A percentile compares a stretch with the other conserved stretches of the same genome.
phyloP scores from a whole-genome alignment of 2,797 vertebrate genomes.

The Oceanodroma leucorhoa region DNA sequence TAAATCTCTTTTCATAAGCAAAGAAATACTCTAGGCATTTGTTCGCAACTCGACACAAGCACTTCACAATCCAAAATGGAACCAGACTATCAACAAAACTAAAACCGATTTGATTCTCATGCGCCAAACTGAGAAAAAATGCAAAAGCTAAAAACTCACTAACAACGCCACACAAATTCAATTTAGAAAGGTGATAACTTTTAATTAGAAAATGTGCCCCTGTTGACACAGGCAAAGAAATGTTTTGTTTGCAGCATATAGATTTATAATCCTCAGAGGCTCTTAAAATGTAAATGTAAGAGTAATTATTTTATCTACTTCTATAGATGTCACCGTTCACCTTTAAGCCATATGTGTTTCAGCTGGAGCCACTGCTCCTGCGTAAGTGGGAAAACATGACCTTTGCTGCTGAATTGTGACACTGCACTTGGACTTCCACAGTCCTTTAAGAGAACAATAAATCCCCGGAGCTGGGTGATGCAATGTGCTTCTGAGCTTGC shows the following conservation, averaged over 20 bases:
- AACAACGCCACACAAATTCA: neutral
- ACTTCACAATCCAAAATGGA: neutral
- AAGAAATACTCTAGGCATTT: neutral
- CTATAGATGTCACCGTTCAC: neutral
- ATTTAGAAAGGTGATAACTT: neutral
- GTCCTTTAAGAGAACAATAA: neutral
- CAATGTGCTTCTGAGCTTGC: neutral
- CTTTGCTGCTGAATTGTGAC: neutral
- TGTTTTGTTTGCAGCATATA: neutral
- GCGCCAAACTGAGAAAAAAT: neutral
- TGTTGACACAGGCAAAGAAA: neutral
- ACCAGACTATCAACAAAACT: neutral
- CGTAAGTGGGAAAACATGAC: neutral
- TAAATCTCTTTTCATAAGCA: neutral
- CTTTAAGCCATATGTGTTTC: neutral
- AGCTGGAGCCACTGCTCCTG: constrained; percentile 7
- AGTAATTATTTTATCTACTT: neutral
- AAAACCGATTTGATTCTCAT: neutral
- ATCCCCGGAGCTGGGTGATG: neutral
- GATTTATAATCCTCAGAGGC: neutral
- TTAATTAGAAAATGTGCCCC: neutral
- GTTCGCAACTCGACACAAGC: neutral
- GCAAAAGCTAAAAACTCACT: neutral
- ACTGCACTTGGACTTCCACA: neutral
- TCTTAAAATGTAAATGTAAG: neutral